Evolutionary conservation across 53 echinoderm and acorn worm genomes (phyloP), one percentile per base, ranked within the genome.

Genomic region (Echinarachnius parma): DNA sequence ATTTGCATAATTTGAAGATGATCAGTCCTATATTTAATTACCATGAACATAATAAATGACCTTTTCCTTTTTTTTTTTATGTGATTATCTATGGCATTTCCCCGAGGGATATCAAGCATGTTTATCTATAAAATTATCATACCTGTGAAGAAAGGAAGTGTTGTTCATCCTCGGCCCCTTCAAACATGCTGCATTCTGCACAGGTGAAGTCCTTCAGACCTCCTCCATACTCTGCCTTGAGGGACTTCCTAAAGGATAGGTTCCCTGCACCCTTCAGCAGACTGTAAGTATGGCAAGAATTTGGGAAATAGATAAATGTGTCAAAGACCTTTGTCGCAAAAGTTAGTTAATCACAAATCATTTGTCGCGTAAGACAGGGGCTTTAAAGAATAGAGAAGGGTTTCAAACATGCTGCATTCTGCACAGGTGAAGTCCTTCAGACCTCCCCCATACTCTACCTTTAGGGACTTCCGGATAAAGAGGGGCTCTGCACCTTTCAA

Each of bases 161-260:
- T 13, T 78, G 76, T 26, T 80, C 64, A 28, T 82, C 64, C 34
- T 95, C 82, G 29, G 87, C 74, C 22, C 83, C 90, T 59, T 90
- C 87, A 82, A 86, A 95, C 79, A 95, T 90, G 46, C 62, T 69
- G 61, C 82, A 68, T 28, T 95, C 95, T 1, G 56, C 63, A 45
- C 87, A 84, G 25, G 86, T 87, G 62, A 95, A 95, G 55, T 95
- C 95, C 80, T 91, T 90, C 58, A 90, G 66, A 0, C 95, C 95
- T 2, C 95, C 95, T 63, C 95, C 95, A 79, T 90, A 90, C 57
- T 95, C 89, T 46, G 90, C 85, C 69, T 90, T 95, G 9, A 95
- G 47, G 9, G 89, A 82, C 52, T 94, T 95, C 33, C 80, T 65
- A 30, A 95, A 55, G 21, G 78, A 80, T 11, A 95, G 90, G 14